phyloP scores from a whole-genome alignment of 2,888 invertebrate species.

The Sinotaia quadrata region DNA sequence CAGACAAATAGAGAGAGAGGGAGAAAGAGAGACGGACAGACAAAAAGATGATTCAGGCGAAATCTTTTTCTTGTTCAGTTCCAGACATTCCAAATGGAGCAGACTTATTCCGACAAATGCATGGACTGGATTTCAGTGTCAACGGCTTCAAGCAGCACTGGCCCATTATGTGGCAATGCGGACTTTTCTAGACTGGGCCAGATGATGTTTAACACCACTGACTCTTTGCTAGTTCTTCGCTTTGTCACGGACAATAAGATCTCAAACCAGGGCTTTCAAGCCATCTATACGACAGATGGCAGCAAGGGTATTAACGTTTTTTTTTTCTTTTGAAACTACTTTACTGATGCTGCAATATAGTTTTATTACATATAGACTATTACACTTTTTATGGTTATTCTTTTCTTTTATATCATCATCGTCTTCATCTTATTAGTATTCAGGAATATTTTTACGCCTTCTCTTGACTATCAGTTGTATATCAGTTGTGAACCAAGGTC shows the following conservation, averaged over 20 bases:
- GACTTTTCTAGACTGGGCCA: slow-evolving; percentile 7
- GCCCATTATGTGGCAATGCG: slow-evolving; percentile 5
- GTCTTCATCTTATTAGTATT: too few species aligned
- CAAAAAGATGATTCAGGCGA: too few species aligned
- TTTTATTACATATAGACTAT: too few species aligned
- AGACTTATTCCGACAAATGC: slow-evolving; percentile 4
- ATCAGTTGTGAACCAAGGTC: too few species aligned
- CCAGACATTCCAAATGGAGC: slow-evolving; percentile 19
- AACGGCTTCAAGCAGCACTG: neutral
- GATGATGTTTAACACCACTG: neutral
- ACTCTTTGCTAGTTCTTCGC: neutral
- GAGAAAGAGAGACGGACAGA: too few species aligned
- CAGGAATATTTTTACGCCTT: too few species aligned
- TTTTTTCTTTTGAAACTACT: too few species aligned
- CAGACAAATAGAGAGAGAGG: too few species aligned
- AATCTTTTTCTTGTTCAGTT: slow-evolving; percentile 5
- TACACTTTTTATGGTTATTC: too few species aligned
- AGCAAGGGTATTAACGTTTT: slow-evolving; percentile 19
- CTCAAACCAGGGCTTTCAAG: slow-evolving; percentile 5
- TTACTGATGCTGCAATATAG: too few species aligned
- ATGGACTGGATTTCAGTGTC: slow-evolving; percentile 19
- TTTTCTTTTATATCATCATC: too few species aligned
- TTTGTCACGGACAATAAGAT: slow-evolving; percentile 22
- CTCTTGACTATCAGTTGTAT: too few species aligned
- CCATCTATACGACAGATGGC: neutral